Conservation (phyloP, 2,113 vertebrate genomes). For the Gallinago paraguaiae region DNA sequence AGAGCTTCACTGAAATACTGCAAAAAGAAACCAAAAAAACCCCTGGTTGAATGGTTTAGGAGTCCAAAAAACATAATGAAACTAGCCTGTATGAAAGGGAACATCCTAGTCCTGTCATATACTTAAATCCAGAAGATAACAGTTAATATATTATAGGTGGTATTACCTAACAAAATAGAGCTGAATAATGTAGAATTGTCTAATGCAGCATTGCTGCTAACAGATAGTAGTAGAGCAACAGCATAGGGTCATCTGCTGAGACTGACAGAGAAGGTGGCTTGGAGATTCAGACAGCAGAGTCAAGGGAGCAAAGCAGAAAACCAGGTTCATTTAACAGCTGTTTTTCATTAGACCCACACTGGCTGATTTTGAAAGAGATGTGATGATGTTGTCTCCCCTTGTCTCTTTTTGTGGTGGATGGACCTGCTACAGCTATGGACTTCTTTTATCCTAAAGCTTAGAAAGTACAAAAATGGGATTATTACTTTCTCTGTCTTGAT, state of each 20-base stretch:
- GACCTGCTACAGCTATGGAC: neutral
- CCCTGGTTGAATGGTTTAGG: neutral
- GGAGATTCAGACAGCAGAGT: neutral
- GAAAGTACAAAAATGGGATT: neutral
- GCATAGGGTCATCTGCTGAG: neutral
- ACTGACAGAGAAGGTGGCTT: neutral
- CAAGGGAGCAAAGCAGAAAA: neutral
- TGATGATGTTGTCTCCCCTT: neutral
- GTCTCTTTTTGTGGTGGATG: neutral
- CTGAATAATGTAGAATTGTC: neutral
- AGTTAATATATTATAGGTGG: neutral
- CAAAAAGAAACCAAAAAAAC: no score
- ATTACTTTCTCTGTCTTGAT: neutral
- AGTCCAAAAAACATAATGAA: neutral
- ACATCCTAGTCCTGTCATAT: neutral
- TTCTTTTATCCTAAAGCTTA: neutral
- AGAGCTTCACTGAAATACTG: neutral
- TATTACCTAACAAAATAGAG: neutral
- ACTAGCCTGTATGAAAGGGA: neutral
- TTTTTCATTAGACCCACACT: neutral
- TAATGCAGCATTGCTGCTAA: neutral
- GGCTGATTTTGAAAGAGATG: neutral
- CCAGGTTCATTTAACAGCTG: neutral
- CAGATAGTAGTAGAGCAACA: neutral
- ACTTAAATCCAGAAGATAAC: neutral